These are phyloP conservation scores for Syngnathus scovelli DNA, from an alignment of 2,113 vertebrate species.

Conservation along the genomic window DNA sequence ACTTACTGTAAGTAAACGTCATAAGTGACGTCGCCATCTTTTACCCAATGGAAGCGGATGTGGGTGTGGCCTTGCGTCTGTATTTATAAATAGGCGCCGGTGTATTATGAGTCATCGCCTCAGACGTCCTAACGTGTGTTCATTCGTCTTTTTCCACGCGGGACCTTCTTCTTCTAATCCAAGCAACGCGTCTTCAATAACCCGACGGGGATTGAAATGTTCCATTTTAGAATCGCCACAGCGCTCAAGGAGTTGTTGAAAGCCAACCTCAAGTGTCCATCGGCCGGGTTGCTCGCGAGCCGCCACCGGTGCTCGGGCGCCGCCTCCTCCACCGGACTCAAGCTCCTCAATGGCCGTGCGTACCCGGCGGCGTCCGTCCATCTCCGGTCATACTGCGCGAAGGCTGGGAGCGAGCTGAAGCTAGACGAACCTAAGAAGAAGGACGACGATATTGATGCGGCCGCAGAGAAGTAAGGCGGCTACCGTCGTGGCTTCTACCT, in stretches of 20 bases:
- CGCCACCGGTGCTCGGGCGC: conserved; percentile 34
- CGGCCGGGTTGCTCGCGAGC: conserved; percentile 30
- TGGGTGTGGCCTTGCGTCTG: conserved; percentile 26
- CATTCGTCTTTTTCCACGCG: accelerated
- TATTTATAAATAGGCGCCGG: conserved; percentile 28
- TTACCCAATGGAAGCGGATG: conserved; percentile 42
- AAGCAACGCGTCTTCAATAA: conserved; percentile 27
- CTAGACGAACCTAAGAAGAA: conserved; percentile 56
- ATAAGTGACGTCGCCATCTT: conserved; percentile 15
- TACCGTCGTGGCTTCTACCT: background rate
- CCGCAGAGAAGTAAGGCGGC: conserved; percentile 59
- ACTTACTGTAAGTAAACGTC: too few species aligned
- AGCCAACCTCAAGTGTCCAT: conserved; percentile 60
- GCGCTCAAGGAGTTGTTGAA: conserved; percentile 69
- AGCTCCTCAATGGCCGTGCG: conserved; percentile 30
- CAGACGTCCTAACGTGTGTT: background rate
- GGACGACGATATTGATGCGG: conserved; percentile 45
- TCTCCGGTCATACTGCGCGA: conserved; percentile 57
- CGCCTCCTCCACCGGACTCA: conserved; percentile 29
- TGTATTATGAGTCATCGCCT: conserved; percentile 27
- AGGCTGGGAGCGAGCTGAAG: conserved; percentile 56
- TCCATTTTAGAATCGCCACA: conserved; percentile 66
- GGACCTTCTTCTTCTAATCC: conserved; percentile 10
- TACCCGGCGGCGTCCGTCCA: conserved; percentile 5
- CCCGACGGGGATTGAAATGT: conserved; percentile 71